phyloP scores from a whole-genome alignment of 2,888 invertebrate genomes.

The Noctua fimbriata region DNA sequence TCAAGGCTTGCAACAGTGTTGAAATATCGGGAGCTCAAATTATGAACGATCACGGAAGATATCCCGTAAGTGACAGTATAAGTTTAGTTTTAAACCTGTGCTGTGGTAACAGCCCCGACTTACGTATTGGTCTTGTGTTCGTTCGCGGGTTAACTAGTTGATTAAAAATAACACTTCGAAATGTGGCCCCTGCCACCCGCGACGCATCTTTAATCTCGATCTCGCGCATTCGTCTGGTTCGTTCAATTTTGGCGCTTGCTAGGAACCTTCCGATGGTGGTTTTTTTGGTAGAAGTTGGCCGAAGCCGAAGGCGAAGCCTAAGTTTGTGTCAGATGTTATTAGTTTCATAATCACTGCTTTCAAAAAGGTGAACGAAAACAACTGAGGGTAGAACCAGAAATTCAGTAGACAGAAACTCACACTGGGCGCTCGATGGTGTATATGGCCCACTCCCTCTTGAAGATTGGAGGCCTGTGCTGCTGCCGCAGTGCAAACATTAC shows the following conservation, averaged over 20 bases:
- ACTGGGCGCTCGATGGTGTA: background rate
- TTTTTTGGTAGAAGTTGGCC: no score
- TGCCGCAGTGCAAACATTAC: background rate
- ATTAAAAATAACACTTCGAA: background rate
- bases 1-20: no score
- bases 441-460: background rate
- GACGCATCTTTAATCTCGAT: background rate
- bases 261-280: no score
- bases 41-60: no score
- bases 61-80: no score
- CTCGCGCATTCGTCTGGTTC: background rate
- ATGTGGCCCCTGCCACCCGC: background rate
- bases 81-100: no score
- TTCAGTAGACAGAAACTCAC: background rate
- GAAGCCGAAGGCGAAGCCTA: background rate
- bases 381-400: background rate
- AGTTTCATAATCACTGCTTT: background rate
- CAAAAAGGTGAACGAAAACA: background rate
- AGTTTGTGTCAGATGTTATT: rapidly evolving
- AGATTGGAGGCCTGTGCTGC: background rate
- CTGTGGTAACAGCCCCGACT: background rate
- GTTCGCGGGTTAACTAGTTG: background rate
- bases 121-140: background rate
- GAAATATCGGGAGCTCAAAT: no score
- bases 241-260: background rate